Conservation (phyloP, 2,888 invertebrate species). For the Rhaphigaster nebulosa region DNA sequence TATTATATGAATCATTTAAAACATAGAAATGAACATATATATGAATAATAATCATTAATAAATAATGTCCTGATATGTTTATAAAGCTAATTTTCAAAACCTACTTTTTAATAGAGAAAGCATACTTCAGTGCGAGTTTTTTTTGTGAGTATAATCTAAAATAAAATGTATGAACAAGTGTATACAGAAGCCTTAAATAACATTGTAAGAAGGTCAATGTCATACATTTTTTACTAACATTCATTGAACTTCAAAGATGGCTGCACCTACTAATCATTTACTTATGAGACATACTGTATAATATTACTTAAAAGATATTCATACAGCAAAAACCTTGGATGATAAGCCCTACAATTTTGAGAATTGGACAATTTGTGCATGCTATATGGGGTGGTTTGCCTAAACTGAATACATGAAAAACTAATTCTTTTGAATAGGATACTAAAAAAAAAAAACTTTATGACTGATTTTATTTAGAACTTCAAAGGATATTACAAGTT, state of each 20-base stretch:
- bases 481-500: too few relatives aligned
- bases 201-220: not conserved
- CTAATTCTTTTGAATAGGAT: too few relatives aligned
- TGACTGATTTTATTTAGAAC: too few relatives aligned
- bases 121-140: not conserved
- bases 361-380: not conserved
- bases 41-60: not conserved
- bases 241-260: not conserved
- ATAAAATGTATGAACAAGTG: not conserved
- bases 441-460: too few relatives aligned
- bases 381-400: not conserved
- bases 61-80: not conserved
- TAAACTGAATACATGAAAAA: not conserved
- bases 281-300: not conserved
- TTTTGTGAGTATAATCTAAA: not conserved
- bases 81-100: not conserved
- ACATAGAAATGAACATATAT: too few relatives aligned
- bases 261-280: not conserved
- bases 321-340: not conserved
- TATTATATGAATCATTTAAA: not conserved
- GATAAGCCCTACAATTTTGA: not conserved
- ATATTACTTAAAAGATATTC: not conserved
- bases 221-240: not conserved
- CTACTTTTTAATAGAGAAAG: conserved; percentile 34
- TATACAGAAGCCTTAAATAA: not conserved